Base-by-base conservation (phyloP, 2,888 invertebrate species). In the Mimachlamys varia region DNA sequence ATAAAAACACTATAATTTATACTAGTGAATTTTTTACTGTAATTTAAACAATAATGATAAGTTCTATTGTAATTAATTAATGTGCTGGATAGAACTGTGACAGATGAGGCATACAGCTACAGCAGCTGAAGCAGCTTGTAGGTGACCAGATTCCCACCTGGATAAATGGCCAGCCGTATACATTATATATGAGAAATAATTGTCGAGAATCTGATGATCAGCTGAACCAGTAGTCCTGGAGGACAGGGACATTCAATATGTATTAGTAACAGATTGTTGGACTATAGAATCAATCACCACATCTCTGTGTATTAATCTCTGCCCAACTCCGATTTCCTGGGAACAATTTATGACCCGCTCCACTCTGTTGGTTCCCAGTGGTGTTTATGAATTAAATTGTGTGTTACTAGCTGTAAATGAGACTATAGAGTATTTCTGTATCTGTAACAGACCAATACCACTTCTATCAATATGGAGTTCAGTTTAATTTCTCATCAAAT, bases 291-390 rank as follows among this genome's bases (percentile, higher is more conserved):
- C 12, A 76, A 76, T 62, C 22, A 62, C 10, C 0, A 12, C n/a
- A 27, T 62, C n/a, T 62, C 62, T 62, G 62, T 62, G 62, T 58
- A 58, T 27, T 76, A 76, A 76, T 76, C 76, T 76, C 76, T 33
- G 76, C 76, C 27, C 27, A 76, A 27, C 27, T 76, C 33, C 27
- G 17, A 33, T 17, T 76, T 76, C 27, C 33, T 53, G 5, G 19
- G 33, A 76, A 76, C 27, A 27, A 33, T 76, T 76, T 27, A 76
- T 76, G 12, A 58, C 33, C 76, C 33, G 33, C 44, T 44, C 44
- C 44, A 76, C 76, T 33, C 27, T 15, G 27, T 33, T 53, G 12
- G 33, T 33, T 33, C 76, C 10, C 76, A 12, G 15, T 76, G 76
- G 27, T 27, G 62, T 76, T 27, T 76, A 76, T 12, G 27, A 76